Base-by-base conservation (phyloP, 2,113 vertebrate genomes). In the Saiga tatarica region DNA sequence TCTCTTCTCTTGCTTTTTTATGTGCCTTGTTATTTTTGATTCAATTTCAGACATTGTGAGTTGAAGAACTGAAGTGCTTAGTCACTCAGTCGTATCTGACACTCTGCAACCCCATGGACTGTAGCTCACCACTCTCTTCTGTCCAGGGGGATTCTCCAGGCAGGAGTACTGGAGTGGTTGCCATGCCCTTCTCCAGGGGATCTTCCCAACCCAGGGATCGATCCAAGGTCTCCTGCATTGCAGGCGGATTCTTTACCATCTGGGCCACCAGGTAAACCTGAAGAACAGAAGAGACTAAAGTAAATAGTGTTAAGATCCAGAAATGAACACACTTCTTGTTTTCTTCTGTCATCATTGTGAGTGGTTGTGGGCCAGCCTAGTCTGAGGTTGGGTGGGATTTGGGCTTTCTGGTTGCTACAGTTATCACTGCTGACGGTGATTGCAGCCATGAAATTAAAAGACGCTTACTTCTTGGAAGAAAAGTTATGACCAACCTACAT, bases 21-120 rank as follows among this genome's bases (percentile, higher is more conserved):
- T 19, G 4, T 85, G 39, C 36, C 59, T 97, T 5, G 3, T 91
- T 94, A 93, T 89, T 97, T 95, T 94, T 97, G 12, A 95, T 74
- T 91, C 17, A 91, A 62, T 89, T 17, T 89, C 28, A 64, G 67
- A 50, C 88, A 95, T 47, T 30, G 17, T 71, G 10, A n/a, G 2
- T 59, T 53, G n/a, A 88, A 93, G 42, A 94, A 87, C 30, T 89
- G 84, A 94, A 86, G 45, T 39, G 10, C 5, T 39, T 71, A 23
- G n/a, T 71, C 67, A 39, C 19, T 39, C n/a, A 71, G 19, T 39
- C 0, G 0, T 39, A 21, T 71, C n/a, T 39, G n/a, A 39, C 67
- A 39, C n/a, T 36, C 67, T 71, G 19, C 5, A 12, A 71, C 67
- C 19, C n/a, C n/a, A 12, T 71, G 67, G 67, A 23, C n/a, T 71